phyloP scores from a whole-genome alignment of 2,797 vertebrate genomes.

The Falco peregrinus region DNA sequence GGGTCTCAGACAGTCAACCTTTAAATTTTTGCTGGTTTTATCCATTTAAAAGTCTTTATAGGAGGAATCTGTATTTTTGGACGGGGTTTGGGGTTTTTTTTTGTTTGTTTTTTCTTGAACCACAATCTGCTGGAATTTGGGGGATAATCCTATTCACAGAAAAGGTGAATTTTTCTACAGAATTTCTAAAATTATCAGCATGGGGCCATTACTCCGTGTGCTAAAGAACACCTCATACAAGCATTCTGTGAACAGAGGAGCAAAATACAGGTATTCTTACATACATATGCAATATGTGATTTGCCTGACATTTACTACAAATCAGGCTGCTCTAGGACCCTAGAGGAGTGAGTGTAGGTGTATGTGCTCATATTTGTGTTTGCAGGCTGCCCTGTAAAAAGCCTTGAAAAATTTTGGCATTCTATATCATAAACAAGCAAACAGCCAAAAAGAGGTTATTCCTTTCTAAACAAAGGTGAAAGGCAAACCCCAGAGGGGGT shows the following conservation, averaged over 20 bases:
- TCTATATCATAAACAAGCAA: not conserved
- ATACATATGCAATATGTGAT: not conserved
- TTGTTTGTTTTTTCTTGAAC: not conserved
- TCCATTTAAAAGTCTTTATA: not conserved
- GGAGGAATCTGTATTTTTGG: not conserved
- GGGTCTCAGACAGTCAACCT: not conserved
- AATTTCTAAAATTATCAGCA: not conserved
- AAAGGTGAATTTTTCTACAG: not conserved
- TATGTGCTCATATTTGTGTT: not conserved
- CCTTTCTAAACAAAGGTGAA: not conserved
- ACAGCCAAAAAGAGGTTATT: not conserved
- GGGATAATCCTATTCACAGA: not conserved
- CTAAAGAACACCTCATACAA: not conserved
- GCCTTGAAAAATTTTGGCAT: not conserved
- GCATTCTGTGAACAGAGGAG: not conserved
- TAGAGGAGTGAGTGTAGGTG: not conserved
- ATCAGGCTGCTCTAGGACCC: not conserved
- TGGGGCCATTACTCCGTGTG: accelerated
- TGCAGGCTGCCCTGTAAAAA: not conserved
- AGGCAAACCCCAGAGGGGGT: not conserved
- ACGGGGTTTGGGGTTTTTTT: not conserved
- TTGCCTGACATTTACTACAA: not conserved
- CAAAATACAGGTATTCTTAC: not conserved
- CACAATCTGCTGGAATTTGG: not conserved
- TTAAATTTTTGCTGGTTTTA: not conserved